These are phyloP conservation scores for Lithodes maja DNA, from an alignment of 2,888 invertebrate species.

Conservation along the genomic window DNA sequence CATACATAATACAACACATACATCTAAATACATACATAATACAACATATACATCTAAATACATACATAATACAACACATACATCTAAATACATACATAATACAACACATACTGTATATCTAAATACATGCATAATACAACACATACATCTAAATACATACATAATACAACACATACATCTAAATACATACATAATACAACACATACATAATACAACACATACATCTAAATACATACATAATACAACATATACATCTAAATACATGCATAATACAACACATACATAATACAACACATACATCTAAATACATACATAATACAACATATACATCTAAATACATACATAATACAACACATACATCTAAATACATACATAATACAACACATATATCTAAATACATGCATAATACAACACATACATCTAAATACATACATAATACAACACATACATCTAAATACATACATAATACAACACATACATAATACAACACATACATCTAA, in stretches of 20 bases:
- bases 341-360: too few species aligned
- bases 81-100: slow-evolving; percentile 10
- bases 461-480: too few species aligned
- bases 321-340: too few species aligned
- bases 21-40: slow-evolving; percentile 25
- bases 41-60: background rate
- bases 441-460: too few species aligned
- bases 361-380: too few species aligned
- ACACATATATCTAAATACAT: too few species aligned
- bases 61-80: background rate
- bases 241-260: slow-evolving; percentile 15
- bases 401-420: too few species aligned
- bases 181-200: slow-evolving; percentile 5
- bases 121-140: background rate
- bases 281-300: background rate
- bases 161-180: background rate
- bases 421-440: too few species aligned
- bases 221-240: background rate
- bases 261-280: background rate
- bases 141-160: slow-evolving; percentile 27
- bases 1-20: slow-evolving; percentile 10
- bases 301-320: too few species aligned
- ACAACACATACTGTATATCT: background rate
- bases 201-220: slow-evolving; percentile 39
- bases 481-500: too few species aligned